Evolutionary conservation across 1,140 invertebrate genomes (phyloP), one percentile per base, ranked within the genome.

Genomic region (Heliconius melpomene): DNA sequence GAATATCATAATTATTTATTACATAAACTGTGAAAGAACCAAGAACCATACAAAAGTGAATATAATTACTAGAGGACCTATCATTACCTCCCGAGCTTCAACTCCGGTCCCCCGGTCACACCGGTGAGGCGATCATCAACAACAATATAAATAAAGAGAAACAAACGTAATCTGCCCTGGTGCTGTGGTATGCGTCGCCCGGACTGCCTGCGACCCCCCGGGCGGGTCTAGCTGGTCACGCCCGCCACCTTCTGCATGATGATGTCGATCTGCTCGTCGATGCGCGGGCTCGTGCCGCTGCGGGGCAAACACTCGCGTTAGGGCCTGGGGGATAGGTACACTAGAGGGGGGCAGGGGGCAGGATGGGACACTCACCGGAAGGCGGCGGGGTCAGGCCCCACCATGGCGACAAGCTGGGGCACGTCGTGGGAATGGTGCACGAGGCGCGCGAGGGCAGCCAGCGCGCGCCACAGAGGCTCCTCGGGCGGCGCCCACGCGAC

Each of bases 321-420:
- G 3, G 70, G 20, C 13, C 7, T 7, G 13, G 18, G 29, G 26
- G 13, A 6, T 23, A 6, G 16, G n/a, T 23, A n/a, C 20, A 9
- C 20, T 57, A 36, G 6, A 36, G 54, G 54, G 60, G 60, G 23
- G 71, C 7, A 11, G 26, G 74, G 46, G 7, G 1, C 1, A 1
- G 26, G 29, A 18, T 26, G 23, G 50, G 23, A 50, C 46, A 38
- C 77, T 38, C 71, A 91, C 92, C 92, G 96, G 93, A 98, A 98
- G 88, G 97, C 96, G 80, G 95, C 95, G 52, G 98, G 97, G 90
- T 97, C 96, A 3, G 98, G 98, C n/a, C 98, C 98, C 86, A 99
- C 97, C 97, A 98, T 98, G 88, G 98, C 97, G 74, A 98, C 96
- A 23, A 98, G 95, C 87, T 98, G 97, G 1, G 98, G 97, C 38